phyloP scores from a whole-genome alignment of 2,888 invertebrate genomes.

The Eueremaeus valkanovi region DNA sequence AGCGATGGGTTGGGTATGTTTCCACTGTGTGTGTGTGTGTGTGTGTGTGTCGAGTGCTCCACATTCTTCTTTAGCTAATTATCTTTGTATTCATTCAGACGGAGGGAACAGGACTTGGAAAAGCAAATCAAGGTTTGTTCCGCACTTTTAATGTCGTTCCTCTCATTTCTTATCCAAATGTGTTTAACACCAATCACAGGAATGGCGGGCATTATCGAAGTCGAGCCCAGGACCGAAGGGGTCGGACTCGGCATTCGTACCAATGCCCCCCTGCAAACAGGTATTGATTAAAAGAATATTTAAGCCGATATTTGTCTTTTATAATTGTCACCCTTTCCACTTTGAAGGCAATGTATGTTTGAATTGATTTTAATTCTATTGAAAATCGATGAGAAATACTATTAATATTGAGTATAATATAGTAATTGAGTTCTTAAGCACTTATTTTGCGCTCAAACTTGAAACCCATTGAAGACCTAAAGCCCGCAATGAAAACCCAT shows the following conservation, averaged over 20 bases:
- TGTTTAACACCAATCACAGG: background rate
- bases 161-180: background rate
- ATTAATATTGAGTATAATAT: too few species aligned
- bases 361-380: too few species aligned
- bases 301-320: too few species aligned
- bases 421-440: too few species aligned
- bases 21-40: background rate
- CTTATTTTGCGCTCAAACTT: too few species aligned
- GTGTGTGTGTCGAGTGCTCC: too few species aligned
- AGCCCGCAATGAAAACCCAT: too few species aligned
- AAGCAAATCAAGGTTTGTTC: constrained; percentile 74
- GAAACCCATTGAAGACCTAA: too few species aligned
- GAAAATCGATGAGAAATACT: too few species aligned
- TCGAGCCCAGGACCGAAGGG: constrained; percentile 63
- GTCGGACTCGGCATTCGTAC: constrained; percentile 83
- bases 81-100: constrained; percentile 54
- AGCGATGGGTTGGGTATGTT: constrained; percentile 90
- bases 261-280: constrained; percentile 55
- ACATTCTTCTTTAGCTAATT: background rate
- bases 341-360: too few species aligned
- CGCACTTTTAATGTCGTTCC: background rate
- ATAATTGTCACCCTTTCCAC: too few species aligned
- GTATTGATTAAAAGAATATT: background rate
- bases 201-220: constrained; percentile 85
- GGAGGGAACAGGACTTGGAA: constrained; percentile 91